These are phyloP conservation scores for Hemistola chrysoprasaria DNA, from an alignment of 2,888 invertebrate genomes.

Conservation along the genomic window DNA sequence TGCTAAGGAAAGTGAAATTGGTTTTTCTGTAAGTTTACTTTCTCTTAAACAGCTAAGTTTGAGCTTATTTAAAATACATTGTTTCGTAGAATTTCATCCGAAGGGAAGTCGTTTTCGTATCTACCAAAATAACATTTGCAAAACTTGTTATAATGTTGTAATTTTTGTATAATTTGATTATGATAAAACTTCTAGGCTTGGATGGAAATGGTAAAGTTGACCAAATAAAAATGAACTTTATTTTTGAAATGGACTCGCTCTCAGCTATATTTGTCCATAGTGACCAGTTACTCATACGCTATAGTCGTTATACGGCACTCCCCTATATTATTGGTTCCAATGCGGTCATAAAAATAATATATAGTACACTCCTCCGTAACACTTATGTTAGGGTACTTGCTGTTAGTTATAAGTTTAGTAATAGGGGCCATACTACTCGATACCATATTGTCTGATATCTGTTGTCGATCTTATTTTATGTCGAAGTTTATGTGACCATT, in stretches of 20 bases:
- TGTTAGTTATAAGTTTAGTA: conserved; percentile 34
- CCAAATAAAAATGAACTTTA: background rate
- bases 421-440: conserved; percentile 18
- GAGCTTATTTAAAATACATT: too few relatives aligned
- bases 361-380: conserved; percentile 42
- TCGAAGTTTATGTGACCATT: conserved; percentile 12
- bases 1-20: background rate
- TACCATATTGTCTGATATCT: conserved; percentile 8
- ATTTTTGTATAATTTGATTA: too few relatives aligned
- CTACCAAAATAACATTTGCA: too few relatives aligned
- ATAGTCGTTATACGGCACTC: conserved; percentile 29
- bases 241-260: background rate
- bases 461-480: conserved; percentile 16
- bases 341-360: conserved; percentile 57
- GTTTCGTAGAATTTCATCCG: too few relatives aligned
- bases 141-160: too few relatives aligned
- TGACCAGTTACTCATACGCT: conserved; percentile 17
- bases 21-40: background rate
- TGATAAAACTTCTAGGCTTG: too few relatives aligned
- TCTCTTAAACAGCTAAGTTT: too few relatives aligned
- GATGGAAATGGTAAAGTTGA: too few relatives aligned
- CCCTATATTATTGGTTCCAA: conserved; percentile 43
- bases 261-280: conserved; percentile 11
- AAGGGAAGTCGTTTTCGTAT: too few relatives aligned
- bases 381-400: conserved; percentile 25